These are phyloP conservation scores for Intellagama lesueurii DNA, from an alignment of 2,797 vertebrate genomes.

Conservation along the genomic window DNA sequence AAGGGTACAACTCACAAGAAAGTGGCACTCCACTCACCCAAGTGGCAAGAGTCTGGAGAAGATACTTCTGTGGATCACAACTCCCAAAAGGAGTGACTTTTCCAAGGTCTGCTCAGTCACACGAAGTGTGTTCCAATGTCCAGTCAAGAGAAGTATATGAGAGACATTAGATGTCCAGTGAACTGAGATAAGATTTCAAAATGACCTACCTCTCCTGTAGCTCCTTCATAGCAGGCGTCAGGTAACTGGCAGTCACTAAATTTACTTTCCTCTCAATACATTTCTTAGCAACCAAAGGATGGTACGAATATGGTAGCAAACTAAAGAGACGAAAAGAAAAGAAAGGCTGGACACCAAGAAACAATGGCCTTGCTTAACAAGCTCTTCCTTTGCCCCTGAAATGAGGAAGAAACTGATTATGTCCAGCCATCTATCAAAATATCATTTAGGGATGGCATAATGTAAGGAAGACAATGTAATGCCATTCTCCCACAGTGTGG, in stretches of 20 bases:
- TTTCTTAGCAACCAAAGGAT: constrained; percentile 90
- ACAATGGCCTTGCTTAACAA: constrained; percentile 33
- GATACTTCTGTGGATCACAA: too few species aligned
- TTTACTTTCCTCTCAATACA: constrained; percentile 92
- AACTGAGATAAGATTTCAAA: constrained; percentile 4
- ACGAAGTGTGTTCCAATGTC: not conserved
- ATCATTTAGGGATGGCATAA: not conserved
- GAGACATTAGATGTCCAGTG: not conserved
- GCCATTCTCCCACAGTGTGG: not conserved
- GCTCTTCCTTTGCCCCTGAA: constrained; percentile 8
- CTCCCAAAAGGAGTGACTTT: not conserved
- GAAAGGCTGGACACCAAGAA: constrained; percentile 43
- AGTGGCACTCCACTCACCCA: not conserved
- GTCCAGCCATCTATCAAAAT: not conserved
- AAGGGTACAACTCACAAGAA: not conserved
- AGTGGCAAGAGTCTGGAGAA: not conserved
- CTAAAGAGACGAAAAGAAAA: constrained; percentile 70
- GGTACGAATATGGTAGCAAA: constrained; percentile 88
- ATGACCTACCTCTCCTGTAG: constrained; percentile 79
- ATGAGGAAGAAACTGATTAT: not conserved
- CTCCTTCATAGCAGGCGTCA: constrained; percentile 90
- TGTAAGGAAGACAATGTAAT: not conserved
- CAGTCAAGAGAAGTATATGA: not conserved
- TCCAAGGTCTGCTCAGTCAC: not conserved
- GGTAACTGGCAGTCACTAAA: constrained; percentile 95